Evolutionary conservation across 2,797 vertebrate species (phyloP).

Genomic region (Semaprochilodus insignis): DNA sequence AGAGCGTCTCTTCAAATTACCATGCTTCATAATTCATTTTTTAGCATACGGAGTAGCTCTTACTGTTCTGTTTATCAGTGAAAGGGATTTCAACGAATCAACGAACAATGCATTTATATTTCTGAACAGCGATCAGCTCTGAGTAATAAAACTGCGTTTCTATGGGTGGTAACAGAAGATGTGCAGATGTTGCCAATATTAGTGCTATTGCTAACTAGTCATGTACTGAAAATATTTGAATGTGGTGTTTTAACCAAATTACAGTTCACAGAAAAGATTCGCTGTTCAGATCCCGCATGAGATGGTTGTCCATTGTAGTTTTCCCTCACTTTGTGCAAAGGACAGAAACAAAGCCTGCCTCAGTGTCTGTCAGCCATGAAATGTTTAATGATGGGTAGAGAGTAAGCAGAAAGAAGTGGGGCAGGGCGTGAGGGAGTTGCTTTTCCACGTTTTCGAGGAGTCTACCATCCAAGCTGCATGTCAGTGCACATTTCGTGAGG

Average conservation of each 20-base stretch:
- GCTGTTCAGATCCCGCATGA: background rate
- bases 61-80: background rate
- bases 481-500: conserved; percentile 52
- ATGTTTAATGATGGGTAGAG: conserved; percentile 51
- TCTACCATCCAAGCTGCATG: conserved; percentile 46
- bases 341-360: conserved; percentile 43
- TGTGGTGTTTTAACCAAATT: background rate
- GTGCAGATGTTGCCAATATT: background rate
- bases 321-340: conserved; percentile 12
- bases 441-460: conserved; percentile 44
- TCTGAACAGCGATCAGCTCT: background rate
- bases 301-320: background rate
- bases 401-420: conserved; percentile 45
- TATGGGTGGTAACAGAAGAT: background rate
- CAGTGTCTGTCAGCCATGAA: conserved; percentile 46
- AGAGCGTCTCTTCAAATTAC: too few species aligned
- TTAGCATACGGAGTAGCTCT: too few species aligned
- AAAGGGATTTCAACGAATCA: background rate
- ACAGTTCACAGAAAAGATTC: background rate
- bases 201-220: background rate
- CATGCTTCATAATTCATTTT: too few species aligned
- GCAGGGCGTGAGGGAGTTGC: conserved; percentile 40
- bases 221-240: background rate
- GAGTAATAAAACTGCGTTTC: background rate
- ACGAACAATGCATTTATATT: too few species aligned